Evolutionary conservation across 2,113 vertebrate genomes (phyloP), one percentile per base, ranked within the genome.

Genomic region (Apodemus speciosus): DNA sequence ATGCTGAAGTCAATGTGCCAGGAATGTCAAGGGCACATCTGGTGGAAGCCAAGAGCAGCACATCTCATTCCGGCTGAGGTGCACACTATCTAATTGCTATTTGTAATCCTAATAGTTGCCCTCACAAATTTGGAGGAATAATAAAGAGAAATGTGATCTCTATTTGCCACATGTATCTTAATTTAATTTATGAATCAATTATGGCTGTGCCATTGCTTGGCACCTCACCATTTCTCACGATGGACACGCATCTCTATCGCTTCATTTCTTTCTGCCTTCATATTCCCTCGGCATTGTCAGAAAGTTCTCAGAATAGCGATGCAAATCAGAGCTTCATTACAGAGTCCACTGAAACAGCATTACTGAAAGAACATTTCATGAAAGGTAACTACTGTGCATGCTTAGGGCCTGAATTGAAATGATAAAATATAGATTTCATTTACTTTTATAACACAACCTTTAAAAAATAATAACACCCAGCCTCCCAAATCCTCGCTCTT

Each of bases 161-260:
- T 96, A 96, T 83, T 96, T 97, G 92, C 66, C 43, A 2, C 68
- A 84, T 96, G 94, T 87, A 96, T 96, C 97, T 97, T 97, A 97
- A 97, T 97, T 97, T 96, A 97, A 97, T 97, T 97, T 97, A 93
- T 97, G 95, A 96, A 96, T 95, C 91, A 93, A 94, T 94, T 97
- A 96, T 92, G 81, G 40, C 90, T 92, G 83, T 84, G 88, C 81
- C 95, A 96, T 96, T 89, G 93, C 95, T 97, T 97, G 96, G 96
- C 91, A 96, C 95, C 95, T 96, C 95, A 79, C 91, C 93, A 85
- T 94, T 92, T 94, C 85, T 77, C 95, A 97, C 95, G 97, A 95
- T 95, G 96, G 95, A 89, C 96, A 80, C 32, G 69, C 88, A 90
- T 94, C 94, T 20, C 91, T 81, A 56, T 81, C 96, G 91, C 95